Percentiles rank a stretch among this genome's conserved stretches.
Evolutionary conservation across 2,888 invertebrate genomes (phyloP).

Genomic region (Himalopsyche tibetana): DNA sequence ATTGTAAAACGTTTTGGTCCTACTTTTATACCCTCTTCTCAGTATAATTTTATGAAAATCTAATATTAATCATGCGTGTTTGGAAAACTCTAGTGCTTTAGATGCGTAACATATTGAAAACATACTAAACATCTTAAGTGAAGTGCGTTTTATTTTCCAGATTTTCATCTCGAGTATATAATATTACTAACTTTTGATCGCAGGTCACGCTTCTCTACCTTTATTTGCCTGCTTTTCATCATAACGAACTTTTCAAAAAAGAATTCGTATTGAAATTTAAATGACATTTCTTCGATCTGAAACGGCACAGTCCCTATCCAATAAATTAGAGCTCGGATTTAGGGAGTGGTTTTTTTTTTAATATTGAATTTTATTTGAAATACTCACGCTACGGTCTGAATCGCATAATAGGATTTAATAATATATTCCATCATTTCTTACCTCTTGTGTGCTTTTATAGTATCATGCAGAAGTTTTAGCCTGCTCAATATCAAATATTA

Average conservation of each 20-base stretch:
- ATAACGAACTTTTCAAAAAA: constrained; percentile 32
- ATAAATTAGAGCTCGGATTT: constrained; percentile 32
- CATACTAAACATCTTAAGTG: not conserved
- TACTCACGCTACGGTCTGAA: constrained; percentile 28
- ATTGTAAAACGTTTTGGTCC: not conserved
- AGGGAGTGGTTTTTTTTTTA: constrained; percentile 8
- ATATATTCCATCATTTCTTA: not conserved
- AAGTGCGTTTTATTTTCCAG: constrained; percentile 34
- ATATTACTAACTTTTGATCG: constrained; percentile 21
- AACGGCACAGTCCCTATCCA: constrained; percentile 13
- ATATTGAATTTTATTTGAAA: constrained; percentile 42
- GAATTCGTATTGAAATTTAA: constrained; percentile 25
- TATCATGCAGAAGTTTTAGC: too few species aligned
- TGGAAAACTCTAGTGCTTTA: not conserved
- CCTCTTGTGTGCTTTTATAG: too few species aligned
- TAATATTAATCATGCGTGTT: constrained; percentile 1
- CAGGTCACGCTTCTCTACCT: constrained; percentile 8
- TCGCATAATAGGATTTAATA: not conserved
- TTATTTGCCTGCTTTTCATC: not conserved
- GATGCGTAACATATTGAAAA: not conserved
- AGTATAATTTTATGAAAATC: not conserved
- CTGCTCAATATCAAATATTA: too few species aligned
- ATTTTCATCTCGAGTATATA: not conserved
- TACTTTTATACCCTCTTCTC: not conserved
- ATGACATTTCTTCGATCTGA: constrained; percentile 22